Conservation (phyloP, 2,888 invertebrate species). For the Laspeyria flexula region DNA sequence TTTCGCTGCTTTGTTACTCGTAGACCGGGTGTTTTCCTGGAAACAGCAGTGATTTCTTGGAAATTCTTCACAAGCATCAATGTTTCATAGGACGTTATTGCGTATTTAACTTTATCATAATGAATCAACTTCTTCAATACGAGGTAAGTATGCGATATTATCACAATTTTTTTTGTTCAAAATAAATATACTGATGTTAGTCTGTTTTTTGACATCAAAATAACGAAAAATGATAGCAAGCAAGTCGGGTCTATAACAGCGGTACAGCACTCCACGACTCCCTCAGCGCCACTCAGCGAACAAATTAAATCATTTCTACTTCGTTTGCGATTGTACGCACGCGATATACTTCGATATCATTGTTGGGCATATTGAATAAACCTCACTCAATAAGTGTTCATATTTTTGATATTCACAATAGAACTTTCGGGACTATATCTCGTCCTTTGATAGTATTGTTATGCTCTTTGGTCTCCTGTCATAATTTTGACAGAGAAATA, state of each 20-base stretch:
- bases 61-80: no score
- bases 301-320: constrained; percentile 83
- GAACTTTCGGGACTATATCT: no score
- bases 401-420: constrained; percentile 4
- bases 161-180: background rate
- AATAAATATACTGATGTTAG: constrained; percentile 21
- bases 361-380: constrained; percentile 46
- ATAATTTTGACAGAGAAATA: no score
- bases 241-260: constrained; percentile 40
- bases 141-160: no score
- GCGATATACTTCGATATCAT: constrained; percentile 64
- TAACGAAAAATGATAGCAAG: constrained; percentile 42
- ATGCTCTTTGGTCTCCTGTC: no score
- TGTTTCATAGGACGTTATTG: no score
- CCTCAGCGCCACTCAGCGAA: constrained; percentile 66
- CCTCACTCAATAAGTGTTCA: constrained; percentile 10
- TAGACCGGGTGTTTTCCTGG: no score
- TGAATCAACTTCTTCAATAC: no score
- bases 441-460: no score
- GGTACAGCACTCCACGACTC: constrained; percentile 46
- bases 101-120: no score
- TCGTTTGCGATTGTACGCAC: constrained; percentile 72
- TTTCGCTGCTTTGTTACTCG: no score
- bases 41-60: no score
- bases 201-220: constrained; percentile 30